Evolutionary conservation across 2,888 invertebrate genomes (phyloP), one percentile per base, ranked within the genome.

Genomic region (Tipula unca): DNA sequence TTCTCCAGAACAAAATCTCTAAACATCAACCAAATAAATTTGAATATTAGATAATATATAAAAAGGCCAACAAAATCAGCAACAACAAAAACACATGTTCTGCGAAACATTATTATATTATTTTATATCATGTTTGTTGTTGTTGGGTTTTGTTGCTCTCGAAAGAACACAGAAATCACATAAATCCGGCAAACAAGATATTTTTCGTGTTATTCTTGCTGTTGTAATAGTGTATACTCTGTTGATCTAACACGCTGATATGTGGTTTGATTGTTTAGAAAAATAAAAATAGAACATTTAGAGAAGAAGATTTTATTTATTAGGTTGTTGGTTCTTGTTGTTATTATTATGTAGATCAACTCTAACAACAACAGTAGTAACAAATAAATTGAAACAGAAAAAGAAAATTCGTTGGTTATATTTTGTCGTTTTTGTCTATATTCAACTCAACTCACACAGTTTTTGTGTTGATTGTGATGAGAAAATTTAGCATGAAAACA

Each of bases 241-340:
- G 69, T 69, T 69, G 83, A 83, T 83, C 83, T 83, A 83, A 83
- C 83, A 83, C 83, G 83, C 83, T 83, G 83, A 83, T 83, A 83
- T 83, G 83, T 83, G 83, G 83, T 83, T 83, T 83, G 83, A 83
- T 83, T 83, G 83, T 83, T 83, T 69, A 69, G 69, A 69, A 69
- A 25, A 54, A 54, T n/a, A 69, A 69, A 69, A 25, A 69, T 69
- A 69, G 69, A 69, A 69, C 25, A 69, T 69, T 69, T 69, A 69
- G 69, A 69, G 69, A 69, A 69, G 69, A 69, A 69, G 69, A 25
- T 69, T 69, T 69, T 69, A 69, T 69, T 69, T 69, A 69, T 69
- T 69, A 69, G 69, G 69, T 69, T 69, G 25, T 10, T 69, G 69
- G 25, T 69, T 69, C 25, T 69, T 25, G 69, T 69, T 69, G 69